Evolutionary conservation across 1,140 invertebrate genomes (phyloP), one percentile per base, ranked within the genome.

Genomic region (Polyergus mexicanus): DNA sequence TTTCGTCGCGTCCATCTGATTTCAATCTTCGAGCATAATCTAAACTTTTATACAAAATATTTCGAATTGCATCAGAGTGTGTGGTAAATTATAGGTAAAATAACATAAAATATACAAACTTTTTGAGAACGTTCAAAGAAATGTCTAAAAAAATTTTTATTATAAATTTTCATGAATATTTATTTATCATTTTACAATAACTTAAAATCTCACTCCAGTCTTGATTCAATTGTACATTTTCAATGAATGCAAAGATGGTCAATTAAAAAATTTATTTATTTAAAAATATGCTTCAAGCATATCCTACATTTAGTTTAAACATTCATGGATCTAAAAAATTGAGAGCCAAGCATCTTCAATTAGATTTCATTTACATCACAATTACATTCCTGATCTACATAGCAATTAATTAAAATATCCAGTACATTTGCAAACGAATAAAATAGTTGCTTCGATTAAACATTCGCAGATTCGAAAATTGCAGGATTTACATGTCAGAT

Each of bases 301-400:
- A 13, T 54, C 0, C 19, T 65, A 7, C 7, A 56, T 38, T 32
- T 51, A 51, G 25, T 78, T 66, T 47, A 44, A 6, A 5, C 13
- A 54, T 72, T 72, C 3, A 41, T 28, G n/a, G 38, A 69, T 38
- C 16, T n/a, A 54, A 71, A 58, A 58, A 47, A 56, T 4, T 28
- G 6, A 13, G 4, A 2, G 16, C 1, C 7, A 44, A 63, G 58
- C 13, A 38, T 19, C 3, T 16, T 16, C 32, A n/a, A 68, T 62
- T 62, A 62, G 22, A 62, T 68, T 68, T 69, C 44, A 80, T 78
- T 80, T 80, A 69, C n/a, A 66, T 68, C n/a, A 10, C 44, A 25
- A 54, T 47, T 28, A 44, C 41, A 47, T 38, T 51, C 7, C 25
- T 32, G 35, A 63, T 76, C 38, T 65, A 47, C 60, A 63, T 32